Evolutionary conservation across 2,888 invertebrate species (phyloP).

Genomic region (Plebejus anna): DNA sequence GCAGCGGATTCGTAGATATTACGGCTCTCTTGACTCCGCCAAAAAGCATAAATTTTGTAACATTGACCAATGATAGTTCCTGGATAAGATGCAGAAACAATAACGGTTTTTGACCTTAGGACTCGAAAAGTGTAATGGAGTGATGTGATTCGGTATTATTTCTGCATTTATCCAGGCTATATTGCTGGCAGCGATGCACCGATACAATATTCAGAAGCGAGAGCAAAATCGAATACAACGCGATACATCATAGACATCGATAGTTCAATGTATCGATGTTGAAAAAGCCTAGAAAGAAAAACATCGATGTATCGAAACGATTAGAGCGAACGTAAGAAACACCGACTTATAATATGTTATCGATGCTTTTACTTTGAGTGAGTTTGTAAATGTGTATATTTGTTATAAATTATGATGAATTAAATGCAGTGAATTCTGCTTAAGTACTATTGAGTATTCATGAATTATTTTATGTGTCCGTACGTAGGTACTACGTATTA

Average conservation of each 20-base stretch:
- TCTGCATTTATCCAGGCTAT: background rate
- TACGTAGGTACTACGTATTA: too few species aligned
- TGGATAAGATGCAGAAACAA: background rate
- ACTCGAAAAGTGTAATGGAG: background rate
- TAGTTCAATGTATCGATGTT: background rate
- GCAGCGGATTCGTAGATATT: background rate
- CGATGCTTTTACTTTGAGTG: background rate
- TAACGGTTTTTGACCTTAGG: background rate
- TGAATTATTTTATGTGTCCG: background rate
- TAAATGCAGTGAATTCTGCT: background rate
- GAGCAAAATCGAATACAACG: conserved; percentile 22
- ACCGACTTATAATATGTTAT: background rate
- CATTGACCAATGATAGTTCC: conserved; percentile 1
- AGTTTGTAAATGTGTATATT: background rate
- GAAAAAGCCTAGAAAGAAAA: conserved; percentile 15
- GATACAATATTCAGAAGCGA: conserved; percentile 8
- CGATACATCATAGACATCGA: conserved; percentile 1
- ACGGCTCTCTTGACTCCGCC: background rate
- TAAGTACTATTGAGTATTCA: background rate
- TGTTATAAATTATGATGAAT: conserved; percentile 59
- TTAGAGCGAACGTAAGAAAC: conserved; percentile 13
- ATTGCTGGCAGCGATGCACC: conserved; percentile 17
- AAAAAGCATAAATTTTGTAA: conserved; percentile 4
- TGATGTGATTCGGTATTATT: background rate
- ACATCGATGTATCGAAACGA: conserved; percentile 16